A percentile compares a stretch with the other conserved stretches of the same genome.
Conservation (phyloP, 2,888 invertebrate genomes). For the Hybos culiciformis region DNA sequence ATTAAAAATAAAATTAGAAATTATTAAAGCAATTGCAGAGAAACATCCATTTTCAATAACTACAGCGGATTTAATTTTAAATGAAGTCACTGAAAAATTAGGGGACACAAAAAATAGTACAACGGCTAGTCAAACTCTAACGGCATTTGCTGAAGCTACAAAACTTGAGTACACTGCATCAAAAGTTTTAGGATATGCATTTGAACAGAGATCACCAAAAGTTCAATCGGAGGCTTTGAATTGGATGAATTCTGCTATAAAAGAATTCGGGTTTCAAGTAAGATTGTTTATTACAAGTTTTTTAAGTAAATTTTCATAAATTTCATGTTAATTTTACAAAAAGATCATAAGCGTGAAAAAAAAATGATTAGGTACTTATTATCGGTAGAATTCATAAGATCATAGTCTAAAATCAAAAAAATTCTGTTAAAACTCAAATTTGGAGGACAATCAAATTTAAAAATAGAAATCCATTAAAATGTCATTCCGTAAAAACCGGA, state of each 20-base stretch:
- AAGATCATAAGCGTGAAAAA: too few species aligned
- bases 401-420: too few species aligned
- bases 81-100: slow-evolving; percentile 71
- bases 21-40: slow-evolving; percentile 63
- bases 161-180: slow-evolving; percentile 60
- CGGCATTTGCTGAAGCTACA: slow-evolving; percentile 63
- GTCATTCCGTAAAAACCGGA: too few species aligned
- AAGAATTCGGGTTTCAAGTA: slow-evolving; percentile 65
- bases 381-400: too few species aligned
- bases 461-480: too few species aligned
- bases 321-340: not conserved
- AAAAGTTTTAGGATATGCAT: slow-evolving; percentile 59
- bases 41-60: slow-evolving; percentile 57
- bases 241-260: slow-evolving; percentile 66
- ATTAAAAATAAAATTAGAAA: slow-evolving; percentile 66
- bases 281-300: not conserved
- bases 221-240: slow-evolving; percentile 72
- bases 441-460: too few species aligned
- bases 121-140: slow-evolving; percentile 48
- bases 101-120: slow-evolving; percentile 68
- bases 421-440: too few species aligned
- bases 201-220: slow-evolving; percentile 82
- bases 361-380: too few species aligned
- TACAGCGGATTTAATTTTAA: slow-evolving; percentile 59
- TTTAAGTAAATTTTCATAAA: too few species aligned